phyloP scores from a whole-genome alignment of 1,140 invertebrate species.

The Cepaea nemoralis region DNA sequence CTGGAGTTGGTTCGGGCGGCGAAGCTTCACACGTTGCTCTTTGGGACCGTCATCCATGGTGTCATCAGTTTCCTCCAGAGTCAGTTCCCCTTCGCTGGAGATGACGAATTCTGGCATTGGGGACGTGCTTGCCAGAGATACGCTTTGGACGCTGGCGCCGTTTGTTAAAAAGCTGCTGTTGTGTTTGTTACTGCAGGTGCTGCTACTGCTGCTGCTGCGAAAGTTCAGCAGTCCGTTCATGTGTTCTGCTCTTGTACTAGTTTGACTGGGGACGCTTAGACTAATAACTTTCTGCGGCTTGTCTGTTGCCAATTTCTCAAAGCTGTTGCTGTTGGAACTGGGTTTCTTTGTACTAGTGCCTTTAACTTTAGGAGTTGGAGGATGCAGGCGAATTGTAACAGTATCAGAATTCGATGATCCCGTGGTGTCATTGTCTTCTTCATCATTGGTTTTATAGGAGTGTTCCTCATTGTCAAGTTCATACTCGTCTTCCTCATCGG shows the following conservation, averaged over 20 bases:
- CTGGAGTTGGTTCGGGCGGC: background rate
- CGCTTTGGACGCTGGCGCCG: background rate
- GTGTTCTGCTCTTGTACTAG: background rate
- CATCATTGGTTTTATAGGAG: conserved; percentile 19
- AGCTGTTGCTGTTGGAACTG: background rate
- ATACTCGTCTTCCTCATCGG: conserved; percentile 8
- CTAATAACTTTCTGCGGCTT: background rate
- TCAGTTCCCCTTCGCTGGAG: conserved; percentile 46
- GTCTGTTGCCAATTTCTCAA: background rate
- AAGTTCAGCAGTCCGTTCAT: background rate
- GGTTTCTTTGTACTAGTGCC: conserved; percentile 40
- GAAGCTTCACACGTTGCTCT: conserved; percentile 9
- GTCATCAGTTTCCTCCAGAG: conserved; percentile 46
- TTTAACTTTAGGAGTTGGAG: conserved; percentile 43
- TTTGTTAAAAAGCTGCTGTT: background rate
- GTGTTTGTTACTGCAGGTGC: background rate
- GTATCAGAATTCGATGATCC: conserved; percentile 43
- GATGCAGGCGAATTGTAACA: conserved; percentile 58
- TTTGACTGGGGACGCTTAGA: background rate
- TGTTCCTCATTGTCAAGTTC: background rate
- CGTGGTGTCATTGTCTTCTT: conserved; percentile 3
- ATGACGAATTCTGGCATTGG: conserved; percentile 21
- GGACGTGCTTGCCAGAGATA: conserved; percentile 17
- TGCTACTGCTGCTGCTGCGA: background rate
- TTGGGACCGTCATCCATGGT: conserved; percentile 42